A percentile compares a stretch with the other conserved stretches of the same genome.
Conservation (phyloP, 2,888 invertebrate genomes). For the Petrophora chlorosata region DNA sequence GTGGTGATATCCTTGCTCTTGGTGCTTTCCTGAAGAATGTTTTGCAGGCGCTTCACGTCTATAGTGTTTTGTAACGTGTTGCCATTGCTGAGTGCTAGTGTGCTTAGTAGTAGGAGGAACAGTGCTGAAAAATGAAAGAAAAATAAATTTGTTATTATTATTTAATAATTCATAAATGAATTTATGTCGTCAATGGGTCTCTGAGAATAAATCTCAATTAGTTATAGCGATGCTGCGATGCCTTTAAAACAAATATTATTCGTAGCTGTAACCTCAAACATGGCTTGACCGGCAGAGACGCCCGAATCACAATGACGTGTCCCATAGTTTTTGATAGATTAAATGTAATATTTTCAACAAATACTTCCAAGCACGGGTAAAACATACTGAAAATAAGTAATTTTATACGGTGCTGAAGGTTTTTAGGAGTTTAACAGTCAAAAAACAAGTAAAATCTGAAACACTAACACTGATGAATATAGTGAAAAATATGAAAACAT, state of each 20-base stretch:
- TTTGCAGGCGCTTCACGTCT: constrained; percentile 68
- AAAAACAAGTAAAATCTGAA: constrained; percentile 1
- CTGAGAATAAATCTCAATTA: too few relatives aligned
- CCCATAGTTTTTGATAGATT: constrained; percentile 37
- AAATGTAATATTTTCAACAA: not conserved
- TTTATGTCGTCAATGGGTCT: too few relatives aligned
- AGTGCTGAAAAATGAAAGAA: constrained; percentile 27
- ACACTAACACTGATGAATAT: constrained; percentile 1
- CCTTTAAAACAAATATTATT: too few relatives aligned
- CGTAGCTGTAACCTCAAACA: constrained; percentile 15
- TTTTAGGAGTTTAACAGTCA: not conserved
- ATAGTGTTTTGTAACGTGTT: constrained; percentile 68
- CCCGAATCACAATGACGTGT: constrained; percentile 37
- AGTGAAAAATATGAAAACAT: constrained; percentile 40
- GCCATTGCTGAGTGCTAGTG: constrained; percentile 55
- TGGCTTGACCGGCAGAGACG: constrained; percentile 12
- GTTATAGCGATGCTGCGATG: too few relatives aligned
- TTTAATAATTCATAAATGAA: too few relatives aligned
- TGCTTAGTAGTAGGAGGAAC: constrained; percentile 53
- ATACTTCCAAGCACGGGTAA: not conserved
- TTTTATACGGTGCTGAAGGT: not conserved
- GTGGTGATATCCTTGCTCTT: constrained; percentile 85
- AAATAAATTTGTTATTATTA: not conserved
- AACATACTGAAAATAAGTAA: not conserved
- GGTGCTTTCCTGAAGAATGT: constrained; percentile 72